Evolutionary conservation across 1,140 invertebrate genomes (phyloP).

Genomic region (Scylla paramamosain): DNA sequence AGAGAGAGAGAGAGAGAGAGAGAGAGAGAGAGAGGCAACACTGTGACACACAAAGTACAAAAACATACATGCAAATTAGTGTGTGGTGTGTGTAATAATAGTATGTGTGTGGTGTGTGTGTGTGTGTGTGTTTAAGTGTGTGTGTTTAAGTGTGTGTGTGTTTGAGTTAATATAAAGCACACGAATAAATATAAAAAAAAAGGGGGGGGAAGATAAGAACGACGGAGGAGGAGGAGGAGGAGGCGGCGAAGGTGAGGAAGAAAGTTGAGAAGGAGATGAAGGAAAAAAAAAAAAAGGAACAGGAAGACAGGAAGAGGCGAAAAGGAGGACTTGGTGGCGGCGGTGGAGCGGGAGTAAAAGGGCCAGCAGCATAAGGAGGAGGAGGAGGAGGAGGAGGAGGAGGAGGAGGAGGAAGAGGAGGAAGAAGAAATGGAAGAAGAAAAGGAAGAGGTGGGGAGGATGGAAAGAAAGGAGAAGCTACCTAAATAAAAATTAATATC

Average conservation of each 20-base stretch:
- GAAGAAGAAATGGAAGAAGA: not conserved
- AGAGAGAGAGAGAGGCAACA: not conserved
- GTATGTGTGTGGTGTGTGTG: not conserved
- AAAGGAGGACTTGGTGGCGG: not conserved
- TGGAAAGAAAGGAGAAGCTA: not conserved
- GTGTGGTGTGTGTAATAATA: not conserved
- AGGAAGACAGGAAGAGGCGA: not conserved
- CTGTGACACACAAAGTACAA: not conserved
- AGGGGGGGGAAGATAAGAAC: not conserved
- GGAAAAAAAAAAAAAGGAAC: not conserved
- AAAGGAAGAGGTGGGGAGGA: not conserved
- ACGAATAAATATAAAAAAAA: no score
- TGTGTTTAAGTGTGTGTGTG: not conserved
- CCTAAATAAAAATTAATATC: no score
- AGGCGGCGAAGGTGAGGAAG: no score
- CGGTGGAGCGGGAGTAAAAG: not conserved
- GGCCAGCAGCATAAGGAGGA: not conserved
- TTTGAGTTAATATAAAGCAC: no score
- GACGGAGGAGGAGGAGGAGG: no score
- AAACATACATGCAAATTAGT: not conserved
- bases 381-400: not conserved
- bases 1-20: slow-evolving; percentile 11
- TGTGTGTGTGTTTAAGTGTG: not conserved
- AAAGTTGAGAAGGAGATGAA: no score
- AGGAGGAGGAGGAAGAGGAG: not conserved